Percentiles rank a stretch among this genome's conserved stretches.
These are phyloP conservation scores for Rosalia funebris DNA, from an alignment of 2,888 invertebrate genomes.

Conservation along the genomic window DNA sequence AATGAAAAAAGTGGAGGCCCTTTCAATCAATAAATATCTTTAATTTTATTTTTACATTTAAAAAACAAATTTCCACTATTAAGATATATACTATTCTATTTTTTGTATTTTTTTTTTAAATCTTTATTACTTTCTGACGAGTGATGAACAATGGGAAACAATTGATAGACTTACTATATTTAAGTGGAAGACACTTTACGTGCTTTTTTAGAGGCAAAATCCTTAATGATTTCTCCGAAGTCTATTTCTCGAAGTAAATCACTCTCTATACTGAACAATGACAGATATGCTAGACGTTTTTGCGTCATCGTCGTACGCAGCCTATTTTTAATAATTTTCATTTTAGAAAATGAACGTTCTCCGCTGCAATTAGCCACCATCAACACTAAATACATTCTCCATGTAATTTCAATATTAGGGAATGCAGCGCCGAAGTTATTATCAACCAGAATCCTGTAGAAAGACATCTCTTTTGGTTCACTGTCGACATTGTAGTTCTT, in stretches of 20 bases:
- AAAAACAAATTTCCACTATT: neutral
- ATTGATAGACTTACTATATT: neutral
- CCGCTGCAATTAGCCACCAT: constrained; percentile 7
- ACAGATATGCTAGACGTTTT: neutral
- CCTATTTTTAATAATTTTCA: constrained; percentile 15
- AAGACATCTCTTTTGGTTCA: neutral
- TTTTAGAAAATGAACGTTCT: constrained; percentile 17
- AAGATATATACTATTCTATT: neutral
- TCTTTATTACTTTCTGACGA: neutral
- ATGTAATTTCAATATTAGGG: constrained; percentile 1
- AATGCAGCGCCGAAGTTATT: constrained; percentile 5
- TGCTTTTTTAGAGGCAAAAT: neutral
- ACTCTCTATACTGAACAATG: neutral
- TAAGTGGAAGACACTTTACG: neutral
- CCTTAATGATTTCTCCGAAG: neutral
- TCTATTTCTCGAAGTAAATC: neutral
- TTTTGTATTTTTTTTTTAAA: neutral
- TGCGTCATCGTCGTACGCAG: constrained; percentile 13
- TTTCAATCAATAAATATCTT: neutral
- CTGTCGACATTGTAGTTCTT: neutral
- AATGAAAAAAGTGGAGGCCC: neutral
- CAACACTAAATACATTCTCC: constrained; percentile 14
- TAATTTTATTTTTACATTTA: neutral
- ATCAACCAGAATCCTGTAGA: neutral
- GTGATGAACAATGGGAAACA: neutral